Base-by-base conservation (phyloP, 2,888 invertebrate genomes). In the Synanthedon andrenaeformis region DNA sequence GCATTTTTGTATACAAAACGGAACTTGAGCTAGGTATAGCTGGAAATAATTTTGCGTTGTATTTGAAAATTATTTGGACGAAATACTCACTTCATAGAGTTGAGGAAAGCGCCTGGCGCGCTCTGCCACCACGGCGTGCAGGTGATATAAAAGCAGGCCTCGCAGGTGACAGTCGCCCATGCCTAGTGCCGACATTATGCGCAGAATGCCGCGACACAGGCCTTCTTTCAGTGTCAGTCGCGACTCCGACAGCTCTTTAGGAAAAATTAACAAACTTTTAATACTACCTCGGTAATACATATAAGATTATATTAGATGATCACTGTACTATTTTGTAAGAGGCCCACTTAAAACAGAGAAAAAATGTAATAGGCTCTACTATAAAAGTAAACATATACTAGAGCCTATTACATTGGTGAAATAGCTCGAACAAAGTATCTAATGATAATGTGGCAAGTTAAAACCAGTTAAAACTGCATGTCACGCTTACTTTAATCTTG, bases 181-280 rank as follows among this genome's bases (percentile, higher is more conserved):
- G 67, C 84, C 80, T 70, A 93, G 80, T 68, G 79, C 82, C 69
- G 89, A 82, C 67, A 90, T 69, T 62, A 90, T 75, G 61, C 80
- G 73, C 69, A 92, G 76, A 63, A 91, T 79, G 73, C 91, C 90
- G 56, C 88, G 80, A 78, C 92, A 92, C 62, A 90, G 89, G 63
- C 72, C 78, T 74, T 89, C 89, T 76, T 92, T 92, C 69, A 89
- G 69, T 57, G 77, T 67, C 65, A 92, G 76, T 54, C 89, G 88
- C 48, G 83, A 79, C 61, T 89, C 84, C 64, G 90, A 82, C 64
- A 92, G 80, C 77, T 91, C 92, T 92, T 76, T 3, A 35, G 45
- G 12, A 49, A n/a, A 13, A n/a, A 45, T 45, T 28, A 53, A 58
- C 8, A 54, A 51, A 23, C 28, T 5, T 28, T 28, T 28, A 28